A percentile compares a stretch with the other conserved stretches of the same genome.
These are phyloP conservation scores for Parotocinclus haroldoi DNA, from an alignment of 2,797 vertebrate species.

Conservation along the genomic window DNA sequence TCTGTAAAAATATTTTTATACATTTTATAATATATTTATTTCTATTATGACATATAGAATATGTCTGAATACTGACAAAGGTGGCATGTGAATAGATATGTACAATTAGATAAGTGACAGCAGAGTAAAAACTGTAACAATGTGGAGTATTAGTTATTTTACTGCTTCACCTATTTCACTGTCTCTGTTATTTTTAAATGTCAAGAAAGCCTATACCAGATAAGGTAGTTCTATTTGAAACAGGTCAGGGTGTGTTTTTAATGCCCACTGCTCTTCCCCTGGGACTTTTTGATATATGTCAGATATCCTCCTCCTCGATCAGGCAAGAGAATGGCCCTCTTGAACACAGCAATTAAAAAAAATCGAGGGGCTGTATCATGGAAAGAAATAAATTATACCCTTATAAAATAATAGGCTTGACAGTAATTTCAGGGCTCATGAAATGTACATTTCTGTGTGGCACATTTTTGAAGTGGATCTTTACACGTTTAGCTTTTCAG, in stretches of 20 bases:
- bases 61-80: too few relatives aligned
- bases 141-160: neutral
- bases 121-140: neutral
- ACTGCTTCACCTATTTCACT: neutral
- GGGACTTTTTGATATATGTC: constrained; percentile 11
- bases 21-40: too few relatives aligned
- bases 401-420: constrained; percentile 64
- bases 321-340: constrained; percentile 32
- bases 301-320: constrained; percentile 24
- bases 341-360: constrained; percentile 5
- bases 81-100: neutral
- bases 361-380: constrained; percentile 12
- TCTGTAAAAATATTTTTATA: too few relatives aligned
- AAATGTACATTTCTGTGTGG: constrained; percentile 67
- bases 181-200: constrained; percentile 8
- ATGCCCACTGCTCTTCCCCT: neutral
- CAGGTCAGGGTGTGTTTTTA: constrained; percentile 4
- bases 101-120: neutral
- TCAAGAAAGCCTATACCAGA: neutral
- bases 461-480: constrained; percentile 69
- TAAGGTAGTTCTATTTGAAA: constrained; percentile 5
- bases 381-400: constrained; percentile 64
- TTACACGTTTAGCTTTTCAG: too few relatives aligned
- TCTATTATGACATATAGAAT: too few relatives aligned
- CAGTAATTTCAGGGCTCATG: constrained; percentile 69